Evolutionary conservation across 2,113 vertebrate species (phyloP), one percentile per base, ranked within the genome.

Genomic region (Penelope pileata): DNA sequence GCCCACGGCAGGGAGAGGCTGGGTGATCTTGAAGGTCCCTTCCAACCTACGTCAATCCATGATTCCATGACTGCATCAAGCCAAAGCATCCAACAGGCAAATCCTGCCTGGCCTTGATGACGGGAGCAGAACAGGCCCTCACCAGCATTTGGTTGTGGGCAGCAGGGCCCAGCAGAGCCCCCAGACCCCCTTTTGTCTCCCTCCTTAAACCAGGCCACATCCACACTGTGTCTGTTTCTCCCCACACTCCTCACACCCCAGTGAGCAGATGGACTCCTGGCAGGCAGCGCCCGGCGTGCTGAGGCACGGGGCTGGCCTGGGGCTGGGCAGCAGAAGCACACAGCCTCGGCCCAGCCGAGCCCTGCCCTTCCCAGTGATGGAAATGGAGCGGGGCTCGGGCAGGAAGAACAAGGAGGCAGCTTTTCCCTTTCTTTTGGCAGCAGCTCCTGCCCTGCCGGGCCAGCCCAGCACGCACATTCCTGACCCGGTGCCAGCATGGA

Each of bases 291-390:
- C 29, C 2, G 2, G 13, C 0, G 0, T 15, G 29, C 14, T 60
- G 70, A 43, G 26, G 24, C 16, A 17, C 10, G 16, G 29, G 29
- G 53, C 83, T 97, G 97, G 96, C 96, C 81, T 1, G 1, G 38
- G 75, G 96, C 97, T 96, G 96, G 89, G 66, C 81, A 83, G 84
- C 73, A 96, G 82, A 85, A 94, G 92, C 93, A 93, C 50, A 1
- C 77, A 94, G 90, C 96, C 96, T 95, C 95, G 93, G 94, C 91
- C 51, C 0, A 0, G 80, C 78, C 3, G 16, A 74, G 22, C 64
- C 69, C 69, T 70, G 94, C 83, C 32, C 47, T 97, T 97, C 94
- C 95, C 94, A 95, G 94, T 56, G 4, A 51, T 60, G 85, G 70
- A 59, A 72, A 42, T 2, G 75, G 86, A 91, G 93, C 51, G 81